Conservation (phyloP, 2,888 invertebrate species). For the Cerceris ruficornis region DNA sequence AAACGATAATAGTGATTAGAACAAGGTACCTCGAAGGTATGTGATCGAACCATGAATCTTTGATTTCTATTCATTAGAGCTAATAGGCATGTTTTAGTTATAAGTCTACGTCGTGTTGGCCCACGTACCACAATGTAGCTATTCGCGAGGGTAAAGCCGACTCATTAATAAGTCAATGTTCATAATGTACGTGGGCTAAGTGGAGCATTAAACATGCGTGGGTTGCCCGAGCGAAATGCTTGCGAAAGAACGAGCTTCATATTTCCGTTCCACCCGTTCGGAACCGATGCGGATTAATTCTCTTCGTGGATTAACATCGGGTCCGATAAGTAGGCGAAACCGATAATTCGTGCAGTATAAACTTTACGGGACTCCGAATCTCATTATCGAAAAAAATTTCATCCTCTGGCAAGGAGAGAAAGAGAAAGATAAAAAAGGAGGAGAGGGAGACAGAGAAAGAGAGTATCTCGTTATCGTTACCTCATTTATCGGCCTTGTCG, state of each 20-base stretch:
- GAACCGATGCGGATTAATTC: constrained; percentile 25
- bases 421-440: too few relatives aligned
- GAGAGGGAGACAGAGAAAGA: too few relatives aligned
- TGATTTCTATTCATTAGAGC: constrained; percentile 51
- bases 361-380: constrained; percentile 2
- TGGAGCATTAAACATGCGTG: constrained; percentile 61
- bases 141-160: constrained; percentile 49
- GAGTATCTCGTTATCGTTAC: not conserved
- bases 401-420: not conserved
- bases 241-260: constrained; percentile 47
- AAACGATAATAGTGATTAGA: constrained; percentile 48
- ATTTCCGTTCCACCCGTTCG: constrained; percentile 29
- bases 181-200: constrained; percentile 62
- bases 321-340: not conserved
- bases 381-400: constrained; percentile 9
- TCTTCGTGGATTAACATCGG: constrained; percentile 13
- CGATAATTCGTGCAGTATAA: constrained; percentile 4
- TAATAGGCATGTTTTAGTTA: constrained; percentile 23
- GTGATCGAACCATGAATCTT: constrained; percentile 28
- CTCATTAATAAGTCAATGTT: constrained; percentile 65
- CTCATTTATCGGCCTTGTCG: not conserved
- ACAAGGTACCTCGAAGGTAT: constrained; percentile 23
- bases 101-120: constrained; percentile 5
- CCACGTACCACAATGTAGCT: constrained; percentile 34
- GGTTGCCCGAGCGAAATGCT: constrained; percentile 35